A percentile compares a stretch with the other conserved stretches of the same genome.
These are phyloP conservation scores for Saccostrea echinata DNA, from an alignment of 1,140 invertebrate species.

Conservation along the genomic window DNA sequence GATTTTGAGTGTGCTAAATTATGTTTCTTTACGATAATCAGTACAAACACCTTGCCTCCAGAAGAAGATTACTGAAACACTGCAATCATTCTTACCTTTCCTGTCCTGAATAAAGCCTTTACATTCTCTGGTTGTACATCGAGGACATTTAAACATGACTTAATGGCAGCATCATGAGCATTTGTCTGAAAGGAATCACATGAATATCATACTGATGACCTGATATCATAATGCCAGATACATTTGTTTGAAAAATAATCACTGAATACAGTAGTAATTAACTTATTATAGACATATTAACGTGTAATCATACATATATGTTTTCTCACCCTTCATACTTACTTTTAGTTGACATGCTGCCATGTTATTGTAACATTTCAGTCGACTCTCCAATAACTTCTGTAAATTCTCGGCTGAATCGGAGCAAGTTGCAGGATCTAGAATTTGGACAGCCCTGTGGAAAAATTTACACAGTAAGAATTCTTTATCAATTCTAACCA, in stretches of 20 bases:
- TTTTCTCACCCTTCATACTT: background rate
- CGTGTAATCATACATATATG: too few relatives aligned
- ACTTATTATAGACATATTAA: too few relatives aligned
- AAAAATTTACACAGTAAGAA: background rate
- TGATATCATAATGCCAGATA: too few relatives aligned
- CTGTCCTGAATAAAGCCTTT: conserved; percentile 94
- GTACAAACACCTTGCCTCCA: too few relatives aligned
- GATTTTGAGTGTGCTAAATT: too few relatives aligned
- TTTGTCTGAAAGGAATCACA: conserved; percentile 21
- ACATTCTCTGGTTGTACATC: conserved; percentile 91
- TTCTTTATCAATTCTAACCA: background rate
- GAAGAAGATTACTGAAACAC: too few relatives aligned
- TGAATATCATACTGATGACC: too few relatives aligned
- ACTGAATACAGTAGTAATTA: too few relatives aligned
- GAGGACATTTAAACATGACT: conserved; percentile 90
- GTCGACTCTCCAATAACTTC: conserved; percentile 86
- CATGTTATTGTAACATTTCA: conserved; percentile 94
- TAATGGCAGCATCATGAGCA: conserved; percentile 87
- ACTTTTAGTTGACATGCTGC: conserved; percentile 92
- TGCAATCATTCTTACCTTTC: too few relatives aligned
- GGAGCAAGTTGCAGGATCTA: conserved; percentile 83
- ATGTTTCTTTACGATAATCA: too few relatives aligned
- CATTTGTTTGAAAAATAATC: too few relatives aligned
- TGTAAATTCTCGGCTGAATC: conserved; percentile 71
- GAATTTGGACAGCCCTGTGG: conserved; percentile 87